Conservation (phyloP, 2,888 invertebrate genomes). For the Andrena praecox region DNA sequence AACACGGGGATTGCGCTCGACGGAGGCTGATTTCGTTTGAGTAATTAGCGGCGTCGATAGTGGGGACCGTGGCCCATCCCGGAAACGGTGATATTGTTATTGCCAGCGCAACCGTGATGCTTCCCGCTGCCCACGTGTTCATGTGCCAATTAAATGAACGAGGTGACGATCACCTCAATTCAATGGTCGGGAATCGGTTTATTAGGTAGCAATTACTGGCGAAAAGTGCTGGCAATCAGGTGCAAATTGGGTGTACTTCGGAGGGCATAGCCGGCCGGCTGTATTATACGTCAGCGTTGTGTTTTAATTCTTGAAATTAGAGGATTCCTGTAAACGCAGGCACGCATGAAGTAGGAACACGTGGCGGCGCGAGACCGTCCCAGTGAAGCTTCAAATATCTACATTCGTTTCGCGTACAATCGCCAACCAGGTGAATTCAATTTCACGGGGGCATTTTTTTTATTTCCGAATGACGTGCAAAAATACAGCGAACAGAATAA, state of each 20-base stretch:
- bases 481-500: not conserved
- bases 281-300: too few relatives aligned
- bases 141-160: not conserved
- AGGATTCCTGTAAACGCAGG: too few relatives aligned
- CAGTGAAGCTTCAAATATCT: too few relatives aligned
- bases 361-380: too few relatives aligned
- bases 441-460: not conserved
- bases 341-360: too few relatives aligned
- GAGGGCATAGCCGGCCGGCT: not conserved
- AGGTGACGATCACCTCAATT: conserved; percentile 13
- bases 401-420: too few relatives aligned
- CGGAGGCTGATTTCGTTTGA: conserved; percentile 30
- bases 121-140: not conserved
- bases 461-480: not conserved
- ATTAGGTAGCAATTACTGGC: not conserved
- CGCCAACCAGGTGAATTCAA: too few relatives aligned
- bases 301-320: too few relatives aligned
- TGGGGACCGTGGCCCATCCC: not conserved
- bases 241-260: too few relatives aligned
- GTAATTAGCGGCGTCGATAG: conserved; percentile 30
- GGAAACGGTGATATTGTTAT: conserved; percentile 18
- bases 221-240: not conserved
- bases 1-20: conserved; percentile 25
- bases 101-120: conserved; percentile 2
- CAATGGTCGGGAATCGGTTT: not conserved